A percentile compares a stretch with the other conserved stretches of the same genome.
These are phyloP conservation scores for Cheilosia impressa DNA, from an alignment of 2,888 invertebrate species.

Conservation along the genomic window DNA sequence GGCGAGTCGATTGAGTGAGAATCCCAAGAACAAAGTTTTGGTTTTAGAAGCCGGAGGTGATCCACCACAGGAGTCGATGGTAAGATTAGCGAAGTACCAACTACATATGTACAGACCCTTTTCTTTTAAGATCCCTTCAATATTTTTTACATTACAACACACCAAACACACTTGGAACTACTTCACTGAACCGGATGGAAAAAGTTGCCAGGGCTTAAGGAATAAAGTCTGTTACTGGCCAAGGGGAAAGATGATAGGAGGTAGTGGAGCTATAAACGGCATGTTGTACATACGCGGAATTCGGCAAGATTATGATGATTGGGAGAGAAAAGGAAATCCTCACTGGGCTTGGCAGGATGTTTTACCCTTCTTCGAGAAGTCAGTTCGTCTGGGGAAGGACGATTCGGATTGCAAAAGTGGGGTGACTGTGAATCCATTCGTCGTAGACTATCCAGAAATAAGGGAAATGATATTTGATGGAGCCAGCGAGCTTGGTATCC, in stretches of 20 bases:
- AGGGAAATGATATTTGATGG: constrained; percentile 82
- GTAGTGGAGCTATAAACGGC: constrained; percentile 87
- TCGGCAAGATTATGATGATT: constrained; percentile 87
- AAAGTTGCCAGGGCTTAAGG: constrained; percentile 77
- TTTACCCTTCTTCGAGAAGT: constrained; percentile 91
- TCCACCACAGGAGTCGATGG: constrained; percentile 31
- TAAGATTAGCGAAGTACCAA: not conserved
- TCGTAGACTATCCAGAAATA: constrained; percentile 75
- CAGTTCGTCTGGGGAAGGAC: constrained; percentile 80
- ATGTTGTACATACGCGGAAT: constrained; percentile 88
- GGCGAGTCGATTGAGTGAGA: constrained; percentile 78
- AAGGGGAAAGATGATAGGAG: constrained; percentile 87
- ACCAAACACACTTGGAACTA: constrained; percentile 79
- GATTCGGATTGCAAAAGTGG: constrained; percentile 79
- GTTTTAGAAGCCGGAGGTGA: constrained; percentile 77
- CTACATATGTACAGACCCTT: not conserved
- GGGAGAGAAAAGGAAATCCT: constrained; percentile 86
- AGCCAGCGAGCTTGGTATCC: constrained; percentile 84
- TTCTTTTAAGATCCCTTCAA: constrained; percentile 77
- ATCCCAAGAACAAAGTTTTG: constrained; percentile 77
- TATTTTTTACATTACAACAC: constrained; percentile 78
- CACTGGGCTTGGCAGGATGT: constrained; percentile 91
- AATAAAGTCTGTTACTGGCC: constrained; percentile 85
- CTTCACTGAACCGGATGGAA: constrained; percentile 78
- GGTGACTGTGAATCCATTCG: constrained; percentile 83